Conservation (phyloP, 2,113 vertebrate species). For the zebrafish (Danio rerio) region GRCz12tu NC_133192.1:24433001-24433500, state of each 20-base stretch:
- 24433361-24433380: not conserved
- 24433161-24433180: too few species aligned
- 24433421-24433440: too few species aligned
- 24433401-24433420: conserved; percentile 10
- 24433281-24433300: not conserved
- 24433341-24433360: not conserved
- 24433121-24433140: too few species aligned
- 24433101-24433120: too few species aligned
- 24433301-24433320: conserved; percentile 27
- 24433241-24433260: conserved; percentile 25
- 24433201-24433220: not conserved
- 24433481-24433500: too few species aligned
- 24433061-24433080: conserved; percentile 80
- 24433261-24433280: conserved; percentile 19
- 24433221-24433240: not conserved
- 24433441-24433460: too few species aligned
- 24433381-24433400: conserved; percentile 17
- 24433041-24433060: conserved; percentile 79
- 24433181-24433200: not conserved
- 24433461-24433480: too few species aligned
- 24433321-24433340: not conserved
- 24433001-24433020: conserved; percentile 91
- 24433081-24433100: too few species aligned
- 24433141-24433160: too few species aligned
- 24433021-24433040: conserved; percentile 81